These are phyloP conservation scores for Staurois parvus DNA, from an alignment of 2,797 vertebrate species.

Conservation along the genomic window DNA sequence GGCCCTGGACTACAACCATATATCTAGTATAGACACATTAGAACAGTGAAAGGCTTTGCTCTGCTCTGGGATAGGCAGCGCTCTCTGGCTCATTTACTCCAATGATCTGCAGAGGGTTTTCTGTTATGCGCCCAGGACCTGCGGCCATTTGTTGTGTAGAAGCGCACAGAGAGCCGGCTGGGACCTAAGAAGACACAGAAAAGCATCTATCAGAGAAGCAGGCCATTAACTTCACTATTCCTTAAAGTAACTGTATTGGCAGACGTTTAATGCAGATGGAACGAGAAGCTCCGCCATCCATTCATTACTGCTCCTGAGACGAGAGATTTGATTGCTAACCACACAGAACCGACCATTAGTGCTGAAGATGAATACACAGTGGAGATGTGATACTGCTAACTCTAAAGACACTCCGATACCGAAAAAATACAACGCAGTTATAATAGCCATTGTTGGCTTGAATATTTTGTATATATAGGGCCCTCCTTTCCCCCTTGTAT, in stretches of 20 bases:
- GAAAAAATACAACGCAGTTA: neutral
- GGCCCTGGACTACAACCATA: neutral
- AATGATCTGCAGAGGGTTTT: conserved; percentile 37
- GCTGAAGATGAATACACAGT: conserved; percentile 20
- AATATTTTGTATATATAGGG: neutral
- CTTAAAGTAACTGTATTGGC: conserved; percentile 60
- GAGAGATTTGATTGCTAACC: conserved; percentile 42
- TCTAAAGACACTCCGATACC: neutral
- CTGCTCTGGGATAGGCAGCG: conserved; percentile 9
- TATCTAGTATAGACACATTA: neutral
- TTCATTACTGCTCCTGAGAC: conserved; percentile 37
- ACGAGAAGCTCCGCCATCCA: neutral
- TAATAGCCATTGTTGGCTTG: neutral
- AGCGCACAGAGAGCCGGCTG: conserved; percentile 18
- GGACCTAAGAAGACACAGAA: conserved; percentile 1
- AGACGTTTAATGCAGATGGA: conserved; percentile 55
- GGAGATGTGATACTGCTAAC: neutral
- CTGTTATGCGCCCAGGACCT: conserved; percentile 29
- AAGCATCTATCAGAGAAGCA: conserved; percentile 46
- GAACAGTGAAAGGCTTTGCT: neutral
- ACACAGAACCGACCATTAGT: conserved; percentile 38
- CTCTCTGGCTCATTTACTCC: conserved; percentile 50
- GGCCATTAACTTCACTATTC: conserved; percentile 53
- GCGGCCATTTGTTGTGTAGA: conserved; percentile 35
- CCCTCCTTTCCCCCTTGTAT: too few relatives aligned